phyloP scores from a whole-genome alignment of 2,797 vertebrate species.

The Poecilia velifera region DNA sequence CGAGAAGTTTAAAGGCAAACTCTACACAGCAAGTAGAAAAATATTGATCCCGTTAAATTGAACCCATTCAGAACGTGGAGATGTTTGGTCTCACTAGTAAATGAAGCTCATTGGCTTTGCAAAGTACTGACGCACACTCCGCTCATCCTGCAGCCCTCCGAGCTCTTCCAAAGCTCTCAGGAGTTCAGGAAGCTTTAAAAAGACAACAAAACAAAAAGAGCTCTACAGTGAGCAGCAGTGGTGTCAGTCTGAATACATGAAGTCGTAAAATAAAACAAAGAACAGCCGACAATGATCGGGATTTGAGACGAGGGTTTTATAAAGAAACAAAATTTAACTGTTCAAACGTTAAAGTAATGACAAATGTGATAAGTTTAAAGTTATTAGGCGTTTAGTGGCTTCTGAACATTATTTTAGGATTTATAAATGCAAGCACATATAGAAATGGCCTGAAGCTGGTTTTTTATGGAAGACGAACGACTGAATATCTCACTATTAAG shows the following conservation, averaged over 20 bases:
- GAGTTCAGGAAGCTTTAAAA: constrained; percentile 38
- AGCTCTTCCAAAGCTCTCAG: constrained; percentile 30
- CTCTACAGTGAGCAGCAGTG: constrained; percentile 23
- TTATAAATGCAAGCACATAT: constrained; percentile 51
- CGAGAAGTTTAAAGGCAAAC: constrained; percentile 40
- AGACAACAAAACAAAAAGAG: not conserved
- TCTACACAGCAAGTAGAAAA: constrained; percentile 41
- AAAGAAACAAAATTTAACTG: constrained; percentile 20
- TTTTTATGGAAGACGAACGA: constrained; percentile 25
- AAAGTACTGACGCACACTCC: constrained; percentile 17
- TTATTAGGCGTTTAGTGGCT: not conserved
- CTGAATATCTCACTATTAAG: constrained; percentile 44
- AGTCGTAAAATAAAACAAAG: constrained; percentile 43
- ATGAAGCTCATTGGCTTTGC: constrained; percentile 57
- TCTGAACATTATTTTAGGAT: constrained; percentile 2
- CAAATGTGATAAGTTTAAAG: not conserved
- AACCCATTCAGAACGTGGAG: constrained; percentile 53
- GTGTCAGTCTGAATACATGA: constrained; percentile 15
- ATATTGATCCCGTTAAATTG: constrained; percentile 71
- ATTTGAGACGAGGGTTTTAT: constrained; percentile 42
- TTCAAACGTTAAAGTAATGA: constrained; percentile 17
- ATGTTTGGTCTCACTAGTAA: constrained; percentile 69
- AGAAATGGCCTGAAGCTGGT: constrained; percentile 42
- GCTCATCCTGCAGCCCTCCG: constrained; percentile 43
- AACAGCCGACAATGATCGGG: constrained; percentile 11